These are phyloP conservation scores for Erinaceus europaeus DNA, from an alignment of 2,113 vertebrate genomes.

Conservation along the genomic window DNA sequence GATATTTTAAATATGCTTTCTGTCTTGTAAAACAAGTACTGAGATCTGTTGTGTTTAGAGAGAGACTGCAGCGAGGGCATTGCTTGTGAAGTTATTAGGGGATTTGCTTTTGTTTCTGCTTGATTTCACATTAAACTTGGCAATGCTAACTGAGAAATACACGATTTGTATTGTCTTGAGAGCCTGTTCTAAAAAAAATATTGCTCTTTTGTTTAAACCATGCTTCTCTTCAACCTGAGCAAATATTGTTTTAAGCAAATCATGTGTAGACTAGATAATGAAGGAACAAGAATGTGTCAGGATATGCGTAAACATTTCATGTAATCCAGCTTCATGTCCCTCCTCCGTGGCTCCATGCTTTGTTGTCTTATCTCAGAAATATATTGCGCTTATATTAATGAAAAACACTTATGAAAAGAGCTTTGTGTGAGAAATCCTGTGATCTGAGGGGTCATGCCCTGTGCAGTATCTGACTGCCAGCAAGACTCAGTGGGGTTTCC, in stretches of 20 bases:
- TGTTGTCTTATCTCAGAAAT: constrained; percentile 78
- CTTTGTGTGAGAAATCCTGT: constrained; percentile 89
- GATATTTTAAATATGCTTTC: constrained; percentile 75
- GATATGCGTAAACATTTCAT: constrained; percentile 66
- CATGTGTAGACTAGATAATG: constrained; percentile 44
- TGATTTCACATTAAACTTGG: constrained; percentile 58
- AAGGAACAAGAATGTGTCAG: constrained; percentile 25
- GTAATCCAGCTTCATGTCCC: constrained; percentile 71
- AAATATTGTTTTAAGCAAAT: constrained; percentile 66
- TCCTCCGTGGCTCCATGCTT: constrained; percentile 67
- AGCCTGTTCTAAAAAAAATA: constrained; percentile 12
- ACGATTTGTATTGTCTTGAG: constrained; percentile 11
- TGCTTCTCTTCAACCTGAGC: constrained; percentile 56
- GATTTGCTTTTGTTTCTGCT: constrained; percentile 57
- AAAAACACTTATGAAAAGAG: constrained; percentile 77
- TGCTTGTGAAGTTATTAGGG: constrained; percentile 5
- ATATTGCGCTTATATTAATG: constrained; percentile 58
- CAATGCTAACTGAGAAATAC: background rate
- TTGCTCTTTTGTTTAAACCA: constrained; percentile 59
- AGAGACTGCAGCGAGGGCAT: background rate
- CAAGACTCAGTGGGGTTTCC: constrained; percentile 72
- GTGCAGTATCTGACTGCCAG: constrained; percentile 81
- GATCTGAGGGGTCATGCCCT: constrained; percentile 85
- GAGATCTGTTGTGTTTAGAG: constrained; percentile 22
- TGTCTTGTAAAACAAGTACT: constrained; percentile 24